phyloP scores from a whole-genome alignment of 1,140 invertebrate species.

The Drosophila nebulosa region DNA sequence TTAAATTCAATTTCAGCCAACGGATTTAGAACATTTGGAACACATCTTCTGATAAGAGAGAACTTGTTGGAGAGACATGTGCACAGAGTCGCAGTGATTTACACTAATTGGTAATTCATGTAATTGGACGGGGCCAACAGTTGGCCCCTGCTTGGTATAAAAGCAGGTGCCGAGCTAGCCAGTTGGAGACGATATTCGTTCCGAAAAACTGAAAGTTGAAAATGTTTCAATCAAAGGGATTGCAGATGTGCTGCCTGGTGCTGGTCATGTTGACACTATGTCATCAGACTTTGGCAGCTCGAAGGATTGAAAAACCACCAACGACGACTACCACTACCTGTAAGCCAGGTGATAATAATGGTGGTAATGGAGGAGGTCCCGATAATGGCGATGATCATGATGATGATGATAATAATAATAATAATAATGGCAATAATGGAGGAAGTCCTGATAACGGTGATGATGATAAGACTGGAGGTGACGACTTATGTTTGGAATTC shows the following conservation, averaged over 20 bases:
- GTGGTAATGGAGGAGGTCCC: not conserved
- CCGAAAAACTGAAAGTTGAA: constrained; percentile 6
- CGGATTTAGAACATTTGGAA: not conserved
- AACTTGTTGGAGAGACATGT: not conserved
- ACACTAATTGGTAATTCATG: constrained; percentile 54
- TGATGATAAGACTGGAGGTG: not conserved
- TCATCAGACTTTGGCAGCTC: not conserved
- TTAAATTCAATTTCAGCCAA: constrained; percentile 19
- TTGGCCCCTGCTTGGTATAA: constrained; percentile 44
- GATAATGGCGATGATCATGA: no score
- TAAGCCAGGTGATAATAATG: no score
- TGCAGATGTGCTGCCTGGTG: constrained; percentile 2
- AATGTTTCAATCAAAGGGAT: constrained; percentile 31
- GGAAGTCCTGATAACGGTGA: no score
- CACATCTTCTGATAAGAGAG: not conserved
- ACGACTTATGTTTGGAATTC: constrained; percentile 30
- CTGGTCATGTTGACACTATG: constrained; percentile 21
- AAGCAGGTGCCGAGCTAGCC: constrained; percentile 18
- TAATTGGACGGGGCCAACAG: constrained; percentile 21
- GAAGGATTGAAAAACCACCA: not conserved
- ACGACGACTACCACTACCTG: not conserved
- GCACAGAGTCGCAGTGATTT: constrained; percentile 15
- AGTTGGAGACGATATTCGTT: constrained; percentile 16
- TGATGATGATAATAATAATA: no score
- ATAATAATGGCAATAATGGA: no score